Evolutionary conservation across 2,797 vertebrate species (phyloP), one percentile per base, ranked within the genome.

Genomic region (Cirrhinus mrigala): DNA sequence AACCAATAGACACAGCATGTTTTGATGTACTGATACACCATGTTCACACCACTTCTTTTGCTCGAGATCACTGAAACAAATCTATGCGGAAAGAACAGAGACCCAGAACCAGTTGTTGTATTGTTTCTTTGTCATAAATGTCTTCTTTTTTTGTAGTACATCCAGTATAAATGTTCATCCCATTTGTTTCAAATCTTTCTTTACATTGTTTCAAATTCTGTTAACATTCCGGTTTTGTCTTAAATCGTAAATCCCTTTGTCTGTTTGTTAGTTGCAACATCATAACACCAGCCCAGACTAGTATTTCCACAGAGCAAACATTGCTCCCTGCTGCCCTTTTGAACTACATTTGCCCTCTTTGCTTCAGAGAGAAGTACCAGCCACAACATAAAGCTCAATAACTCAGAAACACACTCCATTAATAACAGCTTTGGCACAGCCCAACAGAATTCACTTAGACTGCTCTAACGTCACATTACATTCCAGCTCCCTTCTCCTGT

Each of bases 291-390:
- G 85, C 76, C 73, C 83, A 88, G 81, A 89, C 84, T 50, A 79
- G 83, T 62, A 24, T 88, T 89, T 86, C 75, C 71, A 87, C 82
- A 88, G 88, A 88, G 84, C 85, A 87, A 87, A 86, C 82, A 75
- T 85, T 74, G 80, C 85, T 89, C 88, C 87, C 82, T 52, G 73
- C 58, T 90, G 86, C 85, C 88, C 87, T 89, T 86, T 79, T 88
- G 88, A 86, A 85, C 89, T 83, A 16, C 22, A 22, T n/a, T 64
- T 89, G 87, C 81, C 81, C 87, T 81, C 79, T 81, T 44, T 60
- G 56, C 88, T 78, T 85, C 79, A 79, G 81, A 89, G 78, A 78
- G 46, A 79, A 86, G 87, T 83, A 88, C 89, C 88, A 91, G 88
- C 83, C 90, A 89, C 83, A 85, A 89, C 82, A 87, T 83, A 84